A percentile compares a stretch with the other conserved stretches of the same genome.
Evolutionary conservation across 1,140 invertebrate genomes (phyloP).

Genomic region (Drosophila kanapiae): DNA sequence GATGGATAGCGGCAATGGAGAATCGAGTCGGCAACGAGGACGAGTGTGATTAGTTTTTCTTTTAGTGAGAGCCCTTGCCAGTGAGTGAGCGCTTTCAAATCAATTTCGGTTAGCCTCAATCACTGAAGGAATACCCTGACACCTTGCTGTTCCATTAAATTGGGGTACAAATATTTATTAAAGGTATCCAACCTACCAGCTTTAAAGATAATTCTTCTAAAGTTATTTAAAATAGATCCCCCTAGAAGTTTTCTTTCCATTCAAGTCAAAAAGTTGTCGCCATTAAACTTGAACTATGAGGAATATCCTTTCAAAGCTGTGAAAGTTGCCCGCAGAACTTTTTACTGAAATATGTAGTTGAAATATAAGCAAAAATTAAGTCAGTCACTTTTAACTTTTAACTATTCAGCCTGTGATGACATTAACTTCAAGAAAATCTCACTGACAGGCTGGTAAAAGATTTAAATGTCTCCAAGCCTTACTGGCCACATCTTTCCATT

Average conservation of each 20-base stretch:
- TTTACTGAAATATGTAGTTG: not conserved
- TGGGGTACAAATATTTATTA: not conserved
- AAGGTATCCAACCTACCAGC: not conserved
- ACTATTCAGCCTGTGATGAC: not conserved
- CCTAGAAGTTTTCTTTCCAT: not conserved
- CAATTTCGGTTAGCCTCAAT: constrained; percentile 12
- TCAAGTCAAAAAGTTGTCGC: not conserved
- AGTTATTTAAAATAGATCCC: not conserved
- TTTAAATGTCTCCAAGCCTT: not conserved
- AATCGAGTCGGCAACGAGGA: constrained; percentile 15
- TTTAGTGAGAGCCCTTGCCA: not conserved
- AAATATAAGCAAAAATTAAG: not conserved
- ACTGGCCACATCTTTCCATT: not conserved
- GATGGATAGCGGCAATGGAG: constrained; percentile 22
- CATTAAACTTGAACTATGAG: not conserved
- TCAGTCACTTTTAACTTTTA: not conserved
- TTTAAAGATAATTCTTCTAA: not conserved
- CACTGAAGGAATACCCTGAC: not conserved
- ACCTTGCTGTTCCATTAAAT: not conserved
- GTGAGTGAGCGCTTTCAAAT: constrained; percentile 12
- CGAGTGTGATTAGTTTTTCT: constrained; percentile 38
- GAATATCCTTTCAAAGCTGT: constrained; percentile 1
- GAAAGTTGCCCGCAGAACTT: not conserved
- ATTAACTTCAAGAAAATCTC: not conserved
- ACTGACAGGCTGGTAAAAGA: not conserved